phyloP scores from a whole-genome alignment of 1,140 invertebrate species.

The Ptiloglossa arizonensis region DNA sequence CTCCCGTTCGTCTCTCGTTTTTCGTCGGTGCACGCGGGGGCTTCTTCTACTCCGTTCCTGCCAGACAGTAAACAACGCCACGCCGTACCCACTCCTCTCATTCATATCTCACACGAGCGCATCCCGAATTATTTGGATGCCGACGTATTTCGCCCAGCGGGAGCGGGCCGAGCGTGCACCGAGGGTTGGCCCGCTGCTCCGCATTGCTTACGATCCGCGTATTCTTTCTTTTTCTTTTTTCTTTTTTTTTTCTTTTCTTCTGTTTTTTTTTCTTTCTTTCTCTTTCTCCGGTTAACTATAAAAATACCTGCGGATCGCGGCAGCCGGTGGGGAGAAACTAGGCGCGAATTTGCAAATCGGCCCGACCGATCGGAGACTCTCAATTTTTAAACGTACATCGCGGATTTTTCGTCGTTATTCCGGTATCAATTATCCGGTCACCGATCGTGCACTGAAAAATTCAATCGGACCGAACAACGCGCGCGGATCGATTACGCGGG shows the following conservation, averaged over 20 bases:
- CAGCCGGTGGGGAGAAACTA: not conserved
- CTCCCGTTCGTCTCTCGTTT: constrained; percentile 45
- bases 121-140: constrained; percentile 68
- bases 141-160: constrained; percentile 42
- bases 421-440: no score
- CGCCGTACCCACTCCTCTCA: constrained; percentile 67
- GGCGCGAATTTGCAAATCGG: not conserved
- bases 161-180: constrained; percentile 1
- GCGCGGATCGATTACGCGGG: not conserved
- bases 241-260: not conserved
- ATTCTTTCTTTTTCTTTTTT: not conserved
- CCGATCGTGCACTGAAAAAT: no score
- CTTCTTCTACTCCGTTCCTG: constrained; percentile 64
- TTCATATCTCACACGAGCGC: constrained; percentile 71
- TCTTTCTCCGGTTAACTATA: not conserved
- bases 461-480: not conserved
- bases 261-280: not conserved
- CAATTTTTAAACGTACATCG: no score
- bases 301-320: not conserved
- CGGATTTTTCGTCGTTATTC: no score
- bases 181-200: constrained; percentile 10
- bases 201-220: constrained; percentile 26
- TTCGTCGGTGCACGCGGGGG: constrained; percentile 65
- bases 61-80: constrained; percentile 74
- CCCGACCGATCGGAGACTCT: no score